A percentile compares a stretch with the other conserved stretches of the same genome.
Conservation (phyloP, 2,113 vertebrate species). For the Pterocles orientalis region DNA sequence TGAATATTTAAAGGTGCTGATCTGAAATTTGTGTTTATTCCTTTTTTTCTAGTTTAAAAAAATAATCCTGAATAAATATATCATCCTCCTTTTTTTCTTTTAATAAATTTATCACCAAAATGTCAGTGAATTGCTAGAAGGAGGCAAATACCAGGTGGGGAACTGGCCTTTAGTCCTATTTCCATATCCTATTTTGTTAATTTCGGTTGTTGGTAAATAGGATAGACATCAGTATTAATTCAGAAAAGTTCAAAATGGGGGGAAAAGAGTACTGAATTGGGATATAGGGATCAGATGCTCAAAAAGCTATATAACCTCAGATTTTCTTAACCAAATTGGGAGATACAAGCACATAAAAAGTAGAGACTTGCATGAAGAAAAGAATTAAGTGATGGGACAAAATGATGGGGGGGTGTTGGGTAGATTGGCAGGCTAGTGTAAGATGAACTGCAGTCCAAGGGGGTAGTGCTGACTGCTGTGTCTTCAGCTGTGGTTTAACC, state of each 20-base stretch:
- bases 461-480: not conserved
- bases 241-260: not conserved
- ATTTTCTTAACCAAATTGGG: not conserved
- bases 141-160: not conserved
- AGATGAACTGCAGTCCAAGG: not conserved
- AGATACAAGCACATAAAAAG: not conserved
- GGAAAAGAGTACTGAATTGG: not conserved
- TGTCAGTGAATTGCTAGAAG: not conserved
- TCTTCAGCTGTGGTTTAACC: not conserved
- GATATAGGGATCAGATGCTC: not conserved
- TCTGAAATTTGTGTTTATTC: not conserved
- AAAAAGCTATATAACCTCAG: not conserved
- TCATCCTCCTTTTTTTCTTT: not conserved
- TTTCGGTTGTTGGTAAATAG: not conserved
- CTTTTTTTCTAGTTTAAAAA: not conserved
- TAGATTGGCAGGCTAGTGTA: not conserved
- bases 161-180: not conserved
- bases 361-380: not conserved
- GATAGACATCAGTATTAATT: not conserved
- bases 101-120: not conserved
- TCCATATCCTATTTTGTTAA: not conserved
- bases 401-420: rapidly evolving
- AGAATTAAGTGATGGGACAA: not conserved
- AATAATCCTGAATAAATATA: not conserved
- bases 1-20: not conserved